phyloP scores from a whole-genome alignment of 2,113 vertebrate species.

The Uropsilus gracilis region DNA sequence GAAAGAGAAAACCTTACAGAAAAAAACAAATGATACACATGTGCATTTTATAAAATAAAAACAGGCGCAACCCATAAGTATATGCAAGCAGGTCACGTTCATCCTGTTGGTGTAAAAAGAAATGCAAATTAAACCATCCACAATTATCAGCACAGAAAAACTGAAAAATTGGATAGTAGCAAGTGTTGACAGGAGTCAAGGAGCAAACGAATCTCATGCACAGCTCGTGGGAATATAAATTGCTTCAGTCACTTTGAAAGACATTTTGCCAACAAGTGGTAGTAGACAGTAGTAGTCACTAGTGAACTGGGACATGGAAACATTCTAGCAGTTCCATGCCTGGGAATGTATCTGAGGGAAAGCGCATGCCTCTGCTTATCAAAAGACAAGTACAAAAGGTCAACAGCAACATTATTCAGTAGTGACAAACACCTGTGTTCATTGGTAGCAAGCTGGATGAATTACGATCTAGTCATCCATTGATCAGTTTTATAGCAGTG shows the following conservation, averaged over 20 bases:
- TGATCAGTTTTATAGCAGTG: not conserved
- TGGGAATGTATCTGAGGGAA: not conserved
- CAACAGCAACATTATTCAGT: not conserved
- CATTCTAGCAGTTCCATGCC: not conserved
- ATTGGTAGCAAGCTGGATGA: not conserved
- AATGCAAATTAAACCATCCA: not conserved
- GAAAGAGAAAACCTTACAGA: not conserved
- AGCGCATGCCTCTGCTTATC: not conserved
- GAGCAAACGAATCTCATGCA: not conserved
- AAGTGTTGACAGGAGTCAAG: not conserved
- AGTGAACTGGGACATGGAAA: not conserved
- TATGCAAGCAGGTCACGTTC: not conserved
- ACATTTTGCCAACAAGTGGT: not conserved
- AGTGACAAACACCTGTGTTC: not conserved
- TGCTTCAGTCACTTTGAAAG: not conserved
- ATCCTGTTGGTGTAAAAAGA: not conserved
- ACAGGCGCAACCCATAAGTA: not conserved
- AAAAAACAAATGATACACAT: not conserved
- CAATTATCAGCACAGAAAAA: not conserved
- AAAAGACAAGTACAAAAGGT: not conserved
- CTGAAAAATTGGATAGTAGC: not conserved
- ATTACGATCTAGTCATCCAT: not conserved
- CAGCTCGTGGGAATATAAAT: not conserved
- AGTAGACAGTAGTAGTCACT: not conserved
- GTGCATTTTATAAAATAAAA: conserved; percentile 29